A percentile compares a stretch with the other conserved stretches of the same genome.
phyloP scores from a whole-genome alignment of 1,140 invertebrate genomes.

The Pectinophora gossypiella region DNA sequence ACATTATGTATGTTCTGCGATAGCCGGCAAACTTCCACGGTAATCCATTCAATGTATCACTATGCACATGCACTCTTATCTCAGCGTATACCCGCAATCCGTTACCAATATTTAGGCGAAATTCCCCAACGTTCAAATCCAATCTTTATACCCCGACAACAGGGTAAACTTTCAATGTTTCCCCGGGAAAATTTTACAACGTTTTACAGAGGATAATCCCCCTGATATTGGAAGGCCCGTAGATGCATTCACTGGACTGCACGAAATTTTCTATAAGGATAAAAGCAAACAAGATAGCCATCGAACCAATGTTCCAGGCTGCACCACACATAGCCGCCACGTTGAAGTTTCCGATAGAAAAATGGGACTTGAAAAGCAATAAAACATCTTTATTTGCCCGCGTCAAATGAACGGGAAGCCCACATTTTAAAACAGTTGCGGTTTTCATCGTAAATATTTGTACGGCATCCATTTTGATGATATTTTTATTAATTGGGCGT shows the following conservation, averaged over 20 bases:
- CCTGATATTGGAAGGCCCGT: slow-evolving; percentile 70
- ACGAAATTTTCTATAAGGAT: slow-evolving; percentile 75
- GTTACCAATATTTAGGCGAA: slow-evolving; percentile 73
- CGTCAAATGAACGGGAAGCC: slow-evolving; percentile 18
- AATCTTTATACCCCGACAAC: slow-evolving; percentile 27
- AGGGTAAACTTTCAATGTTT: slow-evolving; percentile 38
- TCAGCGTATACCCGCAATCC: slow-evolving; percentile 63
- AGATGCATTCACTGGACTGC: slow-evolving; percentile 70
- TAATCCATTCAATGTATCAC: slow-evolving; percentile 71
- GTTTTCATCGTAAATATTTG: slow-evolving; percentile 29
- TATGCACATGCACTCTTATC: slow-evolving; percentile 59
- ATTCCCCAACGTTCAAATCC: slow-evolving; percentile 45
- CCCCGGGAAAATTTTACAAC: slow-evolving; percentile 44
- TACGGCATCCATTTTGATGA: not conserved
- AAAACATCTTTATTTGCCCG: slow-evolving; percentile 32
- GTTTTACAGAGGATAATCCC: slow-evolving; percentile 67
- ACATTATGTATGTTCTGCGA: slow-evolving; percentile 1
- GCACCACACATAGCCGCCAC: not conserved
- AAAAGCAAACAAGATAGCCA: slow-evolving; percentile 74
- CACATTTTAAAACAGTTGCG: slow-evolving; percentile 23
- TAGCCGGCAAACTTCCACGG: slow-evolving; percentile 37
- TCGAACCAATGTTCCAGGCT: slow-evolving; percentile 27
- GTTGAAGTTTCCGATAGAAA: slow-evolving; percentile 11
- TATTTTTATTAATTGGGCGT: too few species aligned
- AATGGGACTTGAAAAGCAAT: slow-evolving; percentile 28